Evolutionary conservation across 1,140 invertebrate genomes (phyloP).

Genomic region (Drosophila bifasciata): DNA sequence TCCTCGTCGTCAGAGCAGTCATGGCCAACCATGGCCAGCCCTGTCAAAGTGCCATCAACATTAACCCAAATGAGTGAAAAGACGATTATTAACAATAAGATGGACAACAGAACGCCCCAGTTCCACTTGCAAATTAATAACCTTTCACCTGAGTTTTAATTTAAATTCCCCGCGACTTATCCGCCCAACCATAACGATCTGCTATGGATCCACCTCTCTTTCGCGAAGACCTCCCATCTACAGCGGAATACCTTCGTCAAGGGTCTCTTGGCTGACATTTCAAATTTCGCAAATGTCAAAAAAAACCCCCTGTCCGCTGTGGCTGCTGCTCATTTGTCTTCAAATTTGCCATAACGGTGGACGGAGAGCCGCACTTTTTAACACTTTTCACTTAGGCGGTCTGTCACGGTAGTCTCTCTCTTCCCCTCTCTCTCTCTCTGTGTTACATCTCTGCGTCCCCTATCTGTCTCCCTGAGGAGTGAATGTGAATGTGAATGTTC

Average conservation of each 20-base stretch:
- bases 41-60: constrained; percentile 53
- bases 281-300: constrained; percentile 82
- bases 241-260: constrained; percentile 69
- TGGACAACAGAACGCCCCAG: constrained; percentile 60
- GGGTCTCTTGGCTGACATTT: constrained; percentile 68
- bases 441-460: constrained; percentile 11
- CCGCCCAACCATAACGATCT: constrained; percentile 38
- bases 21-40: constrained; percentile 25
- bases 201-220: constrained; percentile 22
- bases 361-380: constrained; percentile 71
- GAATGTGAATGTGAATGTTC: background rate
- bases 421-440: too few species aligned
- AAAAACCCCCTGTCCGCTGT: constrained; percentile 31
- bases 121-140: constrained; percentile 78
- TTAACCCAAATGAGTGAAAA: constrained; percentile 71
- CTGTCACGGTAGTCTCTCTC: background rate
- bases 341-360: constrained; percentile 50
- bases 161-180: constrained; percentile 70
- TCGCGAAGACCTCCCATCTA: constrained; percentile 17
- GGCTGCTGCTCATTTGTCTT: constrained; percentile 73
- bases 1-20: constrained; percentile 34
- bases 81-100: constrained; percentile 34
- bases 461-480: background rate
- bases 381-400: constrained; percentile 78
- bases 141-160: constrained; percentile 81